Evolutionary conservation across 2,113 vertebrate species (phyloP).

Genomic region (Prochilodus magdalenae): DNA sequence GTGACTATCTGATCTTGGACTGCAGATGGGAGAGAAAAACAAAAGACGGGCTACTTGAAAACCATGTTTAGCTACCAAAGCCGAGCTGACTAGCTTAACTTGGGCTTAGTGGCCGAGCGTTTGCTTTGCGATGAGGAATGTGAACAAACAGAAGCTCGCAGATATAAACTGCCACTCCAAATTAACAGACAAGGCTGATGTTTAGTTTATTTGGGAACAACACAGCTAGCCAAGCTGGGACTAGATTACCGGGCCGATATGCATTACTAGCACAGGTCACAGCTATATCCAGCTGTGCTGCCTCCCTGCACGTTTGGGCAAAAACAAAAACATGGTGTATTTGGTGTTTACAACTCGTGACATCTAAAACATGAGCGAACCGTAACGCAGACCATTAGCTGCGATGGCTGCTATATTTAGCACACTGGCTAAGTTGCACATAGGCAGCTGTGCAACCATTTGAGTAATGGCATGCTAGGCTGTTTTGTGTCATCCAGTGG

Average conservation of each 20-base stretch:
- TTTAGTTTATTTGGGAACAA: background rate
- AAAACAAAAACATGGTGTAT: background rate
- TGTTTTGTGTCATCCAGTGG: background rate
- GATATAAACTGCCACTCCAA: background rate
- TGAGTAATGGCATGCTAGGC: background rate
- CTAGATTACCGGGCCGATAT: background rate
- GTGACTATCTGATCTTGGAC: background rate
- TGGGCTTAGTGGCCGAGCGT: background rate
- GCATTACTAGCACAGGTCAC: background rate
- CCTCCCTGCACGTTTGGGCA: background rate
- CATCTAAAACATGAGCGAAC: background rate
- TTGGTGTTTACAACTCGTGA: background rate
- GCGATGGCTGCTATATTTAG: background rate
- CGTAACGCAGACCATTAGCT: background rate
- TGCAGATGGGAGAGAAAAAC: background rate
- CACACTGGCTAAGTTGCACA: background rate
- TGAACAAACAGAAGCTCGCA: background rate
- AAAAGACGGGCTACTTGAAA: background rate
- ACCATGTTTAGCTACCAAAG: background rate
- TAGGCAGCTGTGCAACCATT: background rate
- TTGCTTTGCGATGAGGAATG: background rate
- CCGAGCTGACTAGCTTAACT: background rate
- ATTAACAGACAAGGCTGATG: slow-evolving; percentile 4
- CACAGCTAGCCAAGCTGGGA: background rate
- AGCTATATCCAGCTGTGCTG: background rate